These are phyloP conservation scores for Paradoxurus hermaphroditus DNA, from an alignment of 2,113 vertebrate species.

Conservation along the genomic window DNA sequence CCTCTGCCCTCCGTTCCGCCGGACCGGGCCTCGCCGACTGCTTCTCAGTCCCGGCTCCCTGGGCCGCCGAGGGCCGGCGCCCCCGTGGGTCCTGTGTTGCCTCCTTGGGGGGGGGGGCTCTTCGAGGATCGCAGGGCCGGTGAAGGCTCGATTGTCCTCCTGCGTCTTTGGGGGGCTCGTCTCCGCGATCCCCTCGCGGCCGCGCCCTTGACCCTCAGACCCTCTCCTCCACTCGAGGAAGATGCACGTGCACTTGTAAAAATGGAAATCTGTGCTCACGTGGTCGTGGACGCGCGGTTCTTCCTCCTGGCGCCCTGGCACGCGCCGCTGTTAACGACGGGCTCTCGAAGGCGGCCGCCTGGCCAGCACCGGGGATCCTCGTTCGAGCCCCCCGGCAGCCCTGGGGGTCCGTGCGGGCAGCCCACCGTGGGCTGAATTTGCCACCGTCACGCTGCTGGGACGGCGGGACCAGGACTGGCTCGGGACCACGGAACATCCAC, in stretches of 20 bases:
- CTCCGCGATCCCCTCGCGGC: neutral
- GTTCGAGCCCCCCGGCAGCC: too few species aligned
- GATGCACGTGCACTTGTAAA: neutral
- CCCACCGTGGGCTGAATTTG: neutral
- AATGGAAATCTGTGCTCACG: neutral
- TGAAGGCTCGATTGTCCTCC: neutral
- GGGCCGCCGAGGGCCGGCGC: neutral
- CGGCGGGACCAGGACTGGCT: neutral
- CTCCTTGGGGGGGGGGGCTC: neutral
- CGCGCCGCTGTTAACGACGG: rapidly evolving
- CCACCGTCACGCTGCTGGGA: neutral
- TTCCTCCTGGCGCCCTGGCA: neutral
- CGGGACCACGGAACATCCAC: neutral
- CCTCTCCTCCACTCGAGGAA: too few species aligned
- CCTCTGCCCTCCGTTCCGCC: neutral
- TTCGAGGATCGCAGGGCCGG: too few species aligned
- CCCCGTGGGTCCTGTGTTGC: neutral
- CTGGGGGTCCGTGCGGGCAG: neutral
- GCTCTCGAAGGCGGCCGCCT: neutral
- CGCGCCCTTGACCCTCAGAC: neutral
- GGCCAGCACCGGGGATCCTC: neutral
- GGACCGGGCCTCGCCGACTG: too few species aligned
- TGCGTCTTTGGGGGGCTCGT: too few species aligned
- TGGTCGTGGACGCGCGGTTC: neutral
- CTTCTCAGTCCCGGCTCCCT: neutral